Conservation (phyloP, 2,888 invertebrate genomes). For the Acleris holmiana region DNA sequence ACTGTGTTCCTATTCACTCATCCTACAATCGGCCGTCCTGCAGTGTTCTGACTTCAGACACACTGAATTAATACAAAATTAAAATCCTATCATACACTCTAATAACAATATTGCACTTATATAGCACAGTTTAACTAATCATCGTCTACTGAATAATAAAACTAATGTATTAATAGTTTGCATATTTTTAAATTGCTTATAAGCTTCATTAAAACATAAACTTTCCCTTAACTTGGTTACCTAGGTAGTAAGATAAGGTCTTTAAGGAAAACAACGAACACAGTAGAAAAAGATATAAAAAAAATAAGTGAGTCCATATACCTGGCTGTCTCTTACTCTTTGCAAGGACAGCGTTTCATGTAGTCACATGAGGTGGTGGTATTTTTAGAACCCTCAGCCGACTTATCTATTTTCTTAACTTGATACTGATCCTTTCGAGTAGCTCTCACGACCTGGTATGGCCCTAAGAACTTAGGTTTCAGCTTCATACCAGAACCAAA, state of each 20-base stretch:
- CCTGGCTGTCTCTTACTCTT: neutral
- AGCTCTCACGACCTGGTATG: neutral
- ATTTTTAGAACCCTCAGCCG: neutral
- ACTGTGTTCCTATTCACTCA: neutral
- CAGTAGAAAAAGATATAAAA: too few relatives aligned
- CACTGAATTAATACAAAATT: neutral
- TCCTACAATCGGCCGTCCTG: conserved; percentile 1
- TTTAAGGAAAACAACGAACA: too few relatives aligned
- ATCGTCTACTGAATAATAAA: too few relatives aligned
- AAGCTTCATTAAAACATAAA: too few relatives aligned
- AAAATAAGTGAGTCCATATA: too few relatives aligned
- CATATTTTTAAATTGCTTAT: neutral
- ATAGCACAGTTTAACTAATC: too few relatives aligned
- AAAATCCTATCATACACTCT: neutral
- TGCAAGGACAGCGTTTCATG: neutral
- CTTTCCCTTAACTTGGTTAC: too few relatives aligned
- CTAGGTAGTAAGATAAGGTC: too few relatives aligned
- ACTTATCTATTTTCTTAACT: neutral
- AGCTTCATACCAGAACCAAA: conserved; percentile 12
- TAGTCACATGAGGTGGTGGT: neutral
- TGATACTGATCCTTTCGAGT: neutral
- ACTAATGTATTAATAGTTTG: neutral
- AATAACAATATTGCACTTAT: neutral
- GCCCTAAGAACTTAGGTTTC: conserved; percentile 16
- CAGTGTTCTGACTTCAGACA: neutral